Percentiles rank a stretch among this genome's conserved stretches.
Evolutionary conservation across 2,113 vertebrate genomes (phyloP).

Genomic region (Pygoscelis adeliae): DNA sequence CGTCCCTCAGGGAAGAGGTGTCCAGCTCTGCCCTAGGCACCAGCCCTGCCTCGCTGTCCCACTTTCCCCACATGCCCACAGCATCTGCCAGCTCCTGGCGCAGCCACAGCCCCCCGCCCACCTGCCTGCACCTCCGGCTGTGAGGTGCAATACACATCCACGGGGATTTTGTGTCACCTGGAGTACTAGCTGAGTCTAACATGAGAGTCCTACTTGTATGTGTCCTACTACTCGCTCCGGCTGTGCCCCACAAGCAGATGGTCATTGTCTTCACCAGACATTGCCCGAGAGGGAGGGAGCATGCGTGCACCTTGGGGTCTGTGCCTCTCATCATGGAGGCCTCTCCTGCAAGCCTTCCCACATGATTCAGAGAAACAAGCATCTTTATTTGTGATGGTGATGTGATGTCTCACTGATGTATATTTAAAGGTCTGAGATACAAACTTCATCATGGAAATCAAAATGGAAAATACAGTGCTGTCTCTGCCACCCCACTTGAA

Average conservation of each 20-base stretch:
- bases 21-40: background rate
- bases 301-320: accelerated
- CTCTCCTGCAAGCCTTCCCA: background rate
- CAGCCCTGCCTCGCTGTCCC: background rate
- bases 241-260: background rate
- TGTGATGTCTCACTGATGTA: background rate
- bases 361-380: background rate
- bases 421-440: background rate
- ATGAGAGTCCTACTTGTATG: accelerated
- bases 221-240: background rate
- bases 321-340: background rate
- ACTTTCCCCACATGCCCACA: background rate
- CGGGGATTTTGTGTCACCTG: accelerated
- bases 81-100: background rate
- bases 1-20: accelerated
- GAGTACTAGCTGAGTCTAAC: background rate
- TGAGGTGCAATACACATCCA: too few species aligned
- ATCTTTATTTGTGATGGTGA: background rate
- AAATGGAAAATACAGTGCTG: background rate
- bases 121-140: background rate
- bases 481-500: background rate
- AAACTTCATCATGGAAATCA: background rate
- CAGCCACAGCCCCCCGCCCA: background rate
- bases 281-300: accelerated
- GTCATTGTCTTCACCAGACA: background rate